Base-by-base conservation (phyloP, 2,797 vertebrate species). In the Molossus molossus region DNA sequence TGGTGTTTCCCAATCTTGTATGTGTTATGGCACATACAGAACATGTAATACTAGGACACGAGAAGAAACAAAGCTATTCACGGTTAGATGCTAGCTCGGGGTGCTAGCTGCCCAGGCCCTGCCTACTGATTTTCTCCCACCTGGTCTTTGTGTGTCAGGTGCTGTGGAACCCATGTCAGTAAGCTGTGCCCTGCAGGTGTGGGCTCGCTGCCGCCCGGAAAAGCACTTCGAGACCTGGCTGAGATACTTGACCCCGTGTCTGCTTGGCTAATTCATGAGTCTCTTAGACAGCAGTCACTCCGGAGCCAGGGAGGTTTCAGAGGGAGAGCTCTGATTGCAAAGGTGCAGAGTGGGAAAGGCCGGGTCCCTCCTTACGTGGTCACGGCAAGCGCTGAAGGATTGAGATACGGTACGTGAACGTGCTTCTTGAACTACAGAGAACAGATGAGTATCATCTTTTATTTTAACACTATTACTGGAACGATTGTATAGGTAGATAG, bases 271-370 rank as follows among this genome's bases (percentile, higher is more conserved):
- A 89, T 65, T 29, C 58, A 65, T 76, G 53, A 72, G 14, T 50
- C 65, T 69, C 29, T 45, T 45, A 45, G 53, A 9, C 11, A 84
- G 37, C 25, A n/a, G 8, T 57, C 69, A 75, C 60, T 92, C 13
- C 40, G 58, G 95, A 53, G 17, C 25, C 23, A 7, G 15, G 80
- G 23, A 64, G 9, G 75, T 37, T 64, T 58, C 37, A 77, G 3
- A 92, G 67, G 91, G n/a, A 96, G 64, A 86, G 48, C 48, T 9
- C 21, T 2, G 90, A 75, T 53, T 48, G 92, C 85, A 50, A 72
- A 69, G 55, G 57, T 62, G 7, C 58, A 45, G 17, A 27, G 13
- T 67, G 50, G 73, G 20, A 57, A 72, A 70, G 48, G n/a, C 21
- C 0, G 0, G 15, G 5, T 76, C 40, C 62, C 17, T 45, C 5